These are phyloP conservation scores for Ancistrus triradiatus DNA, from an alignment of 2,113 vertebrate species.

Conservation along the genomic window DNA sequence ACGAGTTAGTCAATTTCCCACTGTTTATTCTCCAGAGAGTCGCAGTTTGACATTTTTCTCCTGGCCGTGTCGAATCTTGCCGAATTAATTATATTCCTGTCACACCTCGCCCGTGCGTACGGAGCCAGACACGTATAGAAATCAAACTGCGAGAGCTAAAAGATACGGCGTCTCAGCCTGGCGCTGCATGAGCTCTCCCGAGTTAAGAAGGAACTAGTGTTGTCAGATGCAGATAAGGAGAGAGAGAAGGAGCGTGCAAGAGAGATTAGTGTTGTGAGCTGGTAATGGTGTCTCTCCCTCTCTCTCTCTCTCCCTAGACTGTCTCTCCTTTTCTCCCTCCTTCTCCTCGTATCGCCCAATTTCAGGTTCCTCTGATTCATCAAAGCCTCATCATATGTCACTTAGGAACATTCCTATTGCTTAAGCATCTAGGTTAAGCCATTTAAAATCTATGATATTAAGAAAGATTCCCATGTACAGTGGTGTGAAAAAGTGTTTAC, in stretches of 20 bases:
- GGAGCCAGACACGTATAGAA: constrained; percentile 12
- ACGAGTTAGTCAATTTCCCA: background rate
- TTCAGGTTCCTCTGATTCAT: no score
- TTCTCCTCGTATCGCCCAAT: background rate
- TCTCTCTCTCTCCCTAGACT: no score
- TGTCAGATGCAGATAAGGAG: constrained; percentile 17
- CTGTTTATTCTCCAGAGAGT: constrained; percentile 6
- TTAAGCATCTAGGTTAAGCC: no score
- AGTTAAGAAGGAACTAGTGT: background rate
- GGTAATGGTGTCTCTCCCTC: background rate
- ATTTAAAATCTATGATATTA: no score
- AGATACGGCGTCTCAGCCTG: background rate
- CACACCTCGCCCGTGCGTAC: constrained; percentile 11
- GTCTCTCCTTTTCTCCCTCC: background rate
- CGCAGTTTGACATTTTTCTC: background rate
- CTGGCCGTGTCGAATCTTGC: background rate
- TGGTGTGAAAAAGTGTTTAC: no score
- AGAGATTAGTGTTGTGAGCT: constrained; percentile 3
- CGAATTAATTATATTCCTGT: constrained; percentile 27
- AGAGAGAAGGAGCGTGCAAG: constrained; percentile 1
- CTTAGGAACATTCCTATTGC: no score
- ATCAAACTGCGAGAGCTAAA: constrained; percentile 11
- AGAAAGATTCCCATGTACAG: no score
- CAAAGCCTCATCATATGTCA: no score
- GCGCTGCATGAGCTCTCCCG: background rate